These are phyloP conservation scores for Tuta absoluta DNA, from an alignment of 2,888 invertebrate genomes.

Conservation along the genomic window DNA sequence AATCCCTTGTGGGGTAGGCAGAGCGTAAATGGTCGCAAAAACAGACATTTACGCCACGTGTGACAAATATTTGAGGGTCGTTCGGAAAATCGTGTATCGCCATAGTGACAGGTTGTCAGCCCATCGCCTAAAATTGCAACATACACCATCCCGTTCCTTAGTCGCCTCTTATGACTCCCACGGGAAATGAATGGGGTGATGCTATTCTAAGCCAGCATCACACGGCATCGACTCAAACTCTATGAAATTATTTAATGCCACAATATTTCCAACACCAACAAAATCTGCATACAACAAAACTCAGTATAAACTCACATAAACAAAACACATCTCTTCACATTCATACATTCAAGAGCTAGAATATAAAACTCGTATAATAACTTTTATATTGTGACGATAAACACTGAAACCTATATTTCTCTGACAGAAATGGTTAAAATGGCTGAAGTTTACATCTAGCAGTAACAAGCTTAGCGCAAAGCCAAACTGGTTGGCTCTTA, in stretches of 20 bases:
- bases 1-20: no score
- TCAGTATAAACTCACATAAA: conserved; percentile 2
- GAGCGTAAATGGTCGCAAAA: no score
- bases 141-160: no score
- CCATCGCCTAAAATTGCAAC: no score
- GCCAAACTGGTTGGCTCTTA: not conserved
- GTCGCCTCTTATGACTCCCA: no score
- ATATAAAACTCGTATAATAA: conserved; percentile 34
- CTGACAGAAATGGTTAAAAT: conserved; percentile 42
- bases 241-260: not conserved
- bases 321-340: not conserved
- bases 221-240: not conserved
- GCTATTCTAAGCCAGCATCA: no score
- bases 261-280: not conserved
- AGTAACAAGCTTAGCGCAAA: conserved; percentile 5
- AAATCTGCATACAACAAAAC: conserved; percentile 9
- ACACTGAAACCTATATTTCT: conserved; percentile 59
- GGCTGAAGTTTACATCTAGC: not conserved
- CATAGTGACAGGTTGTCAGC: no score
- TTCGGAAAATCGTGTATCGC: no score
- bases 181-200: no score
- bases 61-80: no score
- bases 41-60: no score
- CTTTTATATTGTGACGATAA: conserved; percentile 52
- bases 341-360: conserved; percentile 13